Percentiles rank a stretch among this genome's conserved stretches.
phyloP scores from a whole-genome alignment of 1,140 invertebrate genomes.

The Drosophila ironensis region DNA sequence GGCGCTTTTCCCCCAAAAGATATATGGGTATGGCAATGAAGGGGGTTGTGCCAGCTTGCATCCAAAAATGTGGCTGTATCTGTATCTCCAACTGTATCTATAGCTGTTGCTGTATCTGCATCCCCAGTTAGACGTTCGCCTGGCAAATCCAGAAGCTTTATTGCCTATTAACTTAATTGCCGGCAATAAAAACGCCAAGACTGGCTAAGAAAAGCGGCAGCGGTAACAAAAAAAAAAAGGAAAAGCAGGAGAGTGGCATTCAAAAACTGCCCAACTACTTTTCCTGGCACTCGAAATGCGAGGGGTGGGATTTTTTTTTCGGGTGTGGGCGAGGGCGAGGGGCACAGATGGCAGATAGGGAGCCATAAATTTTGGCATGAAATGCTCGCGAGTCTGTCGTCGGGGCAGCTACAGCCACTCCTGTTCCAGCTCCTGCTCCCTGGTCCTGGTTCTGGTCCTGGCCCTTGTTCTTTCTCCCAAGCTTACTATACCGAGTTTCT shows the following conservation, averaged over 20 bases:
- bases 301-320: neutral
- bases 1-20: neutral
- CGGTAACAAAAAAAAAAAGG: neutral
- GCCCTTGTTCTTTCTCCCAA: neutral
- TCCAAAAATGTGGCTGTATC: neutral
- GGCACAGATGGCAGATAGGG: constrained; percentile 28
- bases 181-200: constrained; percentile 61
- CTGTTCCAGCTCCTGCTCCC: neutral
- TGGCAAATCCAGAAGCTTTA: constrained; percentile 61
- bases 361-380: constrained; percentile 47
- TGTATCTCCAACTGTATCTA: neutral
- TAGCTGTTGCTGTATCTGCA: constrained; percentile 4
- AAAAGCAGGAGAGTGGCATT: constrained; percentile 12
- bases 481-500: neutral
- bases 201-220: constrained; percentile 34
- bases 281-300: neutral
- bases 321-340: no score
- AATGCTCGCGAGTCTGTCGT: constrained; percentile 31
- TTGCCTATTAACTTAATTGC: constrained; percentile 72
- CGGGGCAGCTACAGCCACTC: neutral
- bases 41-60: neutral
- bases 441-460: no score
- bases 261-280: constrained; percentile 45
- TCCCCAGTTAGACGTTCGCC: neutral
- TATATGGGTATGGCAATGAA: neutral